These are phyloP conservation scores for Gadopsis marmoratus DNA, from an alignment of 2,797 vertebrate species.

Conservation along the genomic window DNA sequence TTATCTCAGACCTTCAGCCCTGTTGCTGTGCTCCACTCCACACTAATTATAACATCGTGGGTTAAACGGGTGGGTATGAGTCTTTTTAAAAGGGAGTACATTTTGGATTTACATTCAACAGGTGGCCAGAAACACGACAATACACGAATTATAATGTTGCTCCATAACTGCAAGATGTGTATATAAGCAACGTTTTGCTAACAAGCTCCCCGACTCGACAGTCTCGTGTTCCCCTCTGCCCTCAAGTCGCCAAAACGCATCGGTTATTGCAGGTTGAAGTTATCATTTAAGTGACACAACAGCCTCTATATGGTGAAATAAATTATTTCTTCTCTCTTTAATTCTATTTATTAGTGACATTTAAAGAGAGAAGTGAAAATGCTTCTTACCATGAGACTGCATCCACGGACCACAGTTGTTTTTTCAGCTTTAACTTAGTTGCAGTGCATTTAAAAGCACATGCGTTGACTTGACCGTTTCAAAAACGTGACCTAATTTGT, in stretches of 20 bases:
- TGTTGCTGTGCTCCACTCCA: neutral
- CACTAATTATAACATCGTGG: no score
- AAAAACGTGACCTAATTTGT: neutral
- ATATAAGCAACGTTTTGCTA: neutral
- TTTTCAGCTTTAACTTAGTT: conserved; percentile 2
- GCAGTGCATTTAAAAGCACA: neutral
- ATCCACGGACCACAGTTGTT: no score
- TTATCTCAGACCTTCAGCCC: neutral
- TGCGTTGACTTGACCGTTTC: neutral
- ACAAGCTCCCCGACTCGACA: neutral
- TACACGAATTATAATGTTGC: neutral
- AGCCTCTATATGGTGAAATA: neutral
- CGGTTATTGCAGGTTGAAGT: neutral
- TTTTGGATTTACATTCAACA: neutral
- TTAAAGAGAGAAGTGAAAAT: neutral
- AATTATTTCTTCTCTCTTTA: neutral
- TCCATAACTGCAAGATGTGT: neutral
- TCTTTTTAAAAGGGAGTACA: neutral
- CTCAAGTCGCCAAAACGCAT: neutral
- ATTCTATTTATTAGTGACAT: neutral
- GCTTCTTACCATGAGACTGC: neutral
- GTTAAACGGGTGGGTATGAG: neutral
- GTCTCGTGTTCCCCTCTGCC: neutral
- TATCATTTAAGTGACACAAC: neutral
- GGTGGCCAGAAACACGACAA: neutral